Conservation (phyloP, 35 echinoderm and acorn worm genomes). For the Ophioderma brevispina region DNA sequence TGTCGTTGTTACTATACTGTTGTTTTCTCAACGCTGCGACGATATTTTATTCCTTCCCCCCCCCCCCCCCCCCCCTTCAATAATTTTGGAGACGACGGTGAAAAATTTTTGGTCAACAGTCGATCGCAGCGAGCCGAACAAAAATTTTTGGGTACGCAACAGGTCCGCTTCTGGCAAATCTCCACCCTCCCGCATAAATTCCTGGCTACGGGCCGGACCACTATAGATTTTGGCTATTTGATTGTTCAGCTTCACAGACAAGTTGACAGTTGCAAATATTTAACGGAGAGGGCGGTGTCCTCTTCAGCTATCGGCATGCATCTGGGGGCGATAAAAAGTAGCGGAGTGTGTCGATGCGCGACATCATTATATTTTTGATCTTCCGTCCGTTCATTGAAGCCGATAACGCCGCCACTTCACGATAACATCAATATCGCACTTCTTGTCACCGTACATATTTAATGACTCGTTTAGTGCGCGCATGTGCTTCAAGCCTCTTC, state of each 20-base stretch:
- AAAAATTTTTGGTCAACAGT: no score
- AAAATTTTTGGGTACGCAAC: no score
- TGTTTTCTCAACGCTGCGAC: no score
- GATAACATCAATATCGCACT: neutral
- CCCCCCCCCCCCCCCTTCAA: no score
- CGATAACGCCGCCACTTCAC: neutral
- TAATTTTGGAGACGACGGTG: no score
- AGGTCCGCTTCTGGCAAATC: no score
- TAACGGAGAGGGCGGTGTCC: neutral
- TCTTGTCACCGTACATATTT: slow-evolving; percentile 5
- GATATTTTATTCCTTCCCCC: no score
- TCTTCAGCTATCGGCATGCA: neutral
- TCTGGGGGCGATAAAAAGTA: neutral
- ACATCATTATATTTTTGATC: neutral
- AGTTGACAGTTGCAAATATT: neutral
- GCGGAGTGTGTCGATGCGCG: neutral
- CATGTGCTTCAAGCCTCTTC: neutral
- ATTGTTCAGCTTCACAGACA: neutral
- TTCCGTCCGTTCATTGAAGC: neutral
- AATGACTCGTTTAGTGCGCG: neutral
- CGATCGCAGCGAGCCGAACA: no score
- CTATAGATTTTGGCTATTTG: neutral
- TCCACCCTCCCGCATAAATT: no score
- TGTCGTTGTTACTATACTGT: no score
- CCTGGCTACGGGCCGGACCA: no score